These are phyloP conservation scores for Pseudorhombus dupliciocellatus DNA, from an alignment of 2,113 vertebrate genomes.

Conservation along the genomic window DNA sequence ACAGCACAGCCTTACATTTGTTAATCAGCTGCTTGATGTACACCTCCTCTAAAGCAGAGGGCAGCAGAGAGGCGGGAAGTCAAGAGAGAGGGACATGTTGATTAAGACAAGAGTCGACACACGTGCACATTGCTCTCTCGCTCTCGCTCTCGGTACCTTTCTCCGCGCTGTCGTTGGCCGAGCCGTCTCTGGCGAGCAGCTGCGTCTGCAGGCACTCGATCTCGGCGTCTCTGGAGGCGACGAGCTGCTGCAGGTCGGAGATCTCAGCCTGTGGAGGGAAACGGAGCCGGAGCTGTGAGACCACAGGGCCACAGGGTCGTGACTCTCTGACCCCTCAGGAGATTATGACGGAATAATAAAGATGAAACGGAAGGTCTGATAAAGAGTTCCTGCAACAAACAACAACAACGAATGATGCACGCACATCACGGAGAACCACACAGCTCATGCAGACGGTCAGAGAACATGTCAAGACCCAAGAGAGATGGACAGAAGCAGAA, in stretches of 20 bases:
- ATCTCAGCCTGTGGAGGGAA: constrained; percentile 86
- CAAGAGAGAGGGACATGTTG: constrained; percentile 50
- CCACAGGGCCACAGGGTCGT: no score
- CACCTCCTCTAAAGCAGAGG: constrained; percentile 86
- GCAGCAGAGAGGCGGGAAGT: constrained; percentile 61
- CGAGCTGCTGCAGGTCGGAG: constrained; percentile 89
- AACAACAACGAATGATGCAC: neutral
- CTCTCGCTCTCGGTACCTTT: constrained; percentile 83
- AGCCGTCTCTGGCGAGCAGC: constrained; percentile 82
- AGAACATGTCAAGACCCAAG: neutral
- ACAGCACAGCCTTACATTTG: constrained; percentile 86
- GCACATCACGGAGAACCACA: neutral
- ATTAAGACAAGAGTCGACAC: constrained; percentile 48
- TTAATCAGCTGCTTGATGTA: constrained; percentile 91
- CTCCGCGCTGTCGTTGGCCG: constrained; percentile 82
- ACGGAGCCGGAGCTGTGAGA: neutral
- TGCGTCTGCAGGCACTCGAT: constrained; percentile 92
- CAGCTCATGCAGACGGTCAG: neutral
- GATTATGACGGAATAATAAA: no score
- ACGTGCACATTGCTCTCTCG: constrained; percentile 1
- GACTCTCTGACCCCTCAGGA: no score
- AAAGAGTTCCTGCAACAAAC: no score
- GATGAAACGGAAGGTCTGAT: no score
- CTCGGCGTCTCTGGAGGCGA: constrained; percentile 92
- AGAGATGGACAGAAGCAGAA: neutral